Base-by-base conservation (phyloP, 2,113 vertebrate species). In the Emberiza fucata region DNA sequence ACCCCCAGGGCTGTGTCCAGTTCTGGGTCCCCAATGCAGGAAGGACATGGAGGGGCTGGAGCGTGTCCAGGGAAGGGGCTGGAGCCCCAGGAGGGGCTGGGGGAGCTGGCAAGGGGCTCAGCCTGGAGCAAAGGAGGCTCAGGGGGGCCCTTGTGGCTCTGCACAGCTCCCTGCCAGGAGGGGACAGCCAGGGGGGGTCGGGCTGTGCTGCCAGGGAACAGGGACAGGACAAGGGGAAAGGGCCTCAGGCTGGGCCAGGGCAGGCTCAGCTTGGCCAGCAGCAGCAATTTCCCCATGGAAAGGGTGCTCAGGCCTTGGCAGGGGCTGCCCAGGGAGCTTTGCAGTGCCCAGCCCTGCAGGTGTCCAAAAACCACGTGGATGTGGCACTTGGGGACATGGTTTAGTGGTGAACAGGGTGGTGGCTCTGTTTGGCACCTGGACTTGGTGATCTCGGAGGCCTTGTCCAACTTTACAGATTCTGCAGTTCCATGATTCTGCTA, bases 321-420 rank as follows among this genome's bases (percentile, higher is more conserved):
- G 40, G 40, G 59, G 40, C 48, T 73, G 69, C 48, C 48, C 48
- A 54, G 48, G 59, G 40, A 54, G 29, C 0, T n/a, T 0, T 75
- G 42, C 6, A 35, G 29, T 48, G 0, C 2, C 42, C 8, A 14
- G 0, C 0, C 8, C 59, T 65, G n/a, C 2, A 56, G 0, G 6
- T 4, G 15, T 24, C 8, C 20, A 29, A 42, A 48, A 22, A 4
- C 0, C 5, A 18, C 0, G 0, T 23, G 31, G 9, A 31, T 11
- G 27, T 44, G 44, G 22, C 44, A 33, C 8, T 3, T 20, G 28
- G 5, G 45, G 45, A 37, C 11, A 1, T 3, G 33, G 15, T 25
- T 50, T 24, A 0, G 0, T 8, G 77, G 44, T 4, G 68, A 50
- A 13, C 24, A 15, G 2, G 31, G 11, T n/a, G 47, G 4, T 40